Conservation (phyloP, 2,888 invertebrate genomes). For the Osmoderma eremita region DNA sequence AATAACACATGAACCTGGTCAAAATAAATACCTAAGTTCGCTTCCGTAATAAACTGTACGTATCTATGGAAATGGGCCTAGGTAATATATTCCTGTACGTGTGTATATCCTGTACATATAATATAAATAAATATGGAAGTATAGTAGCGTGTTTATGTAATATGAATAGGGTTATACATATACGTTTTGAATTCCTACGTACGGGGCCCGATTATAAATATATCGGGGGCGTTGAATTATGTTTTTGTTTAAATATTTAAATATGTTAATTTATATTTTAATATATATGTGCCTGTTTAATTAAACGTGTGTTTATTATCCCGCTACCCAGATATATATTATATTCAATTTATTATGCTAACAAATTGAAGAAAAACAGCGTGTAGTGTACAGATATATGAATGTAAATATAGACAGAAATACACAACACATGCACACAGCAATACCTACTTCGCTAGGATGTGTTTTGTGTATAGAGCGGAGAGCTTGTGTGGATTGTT, state of each 20-base stretch:
- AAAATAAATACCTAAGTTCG: slow-evolving; percentile 24
- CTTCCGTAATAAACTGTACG: slow-evolving; percentile 11
- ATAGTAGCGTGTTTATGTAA: slow-evolving; percentile 14
- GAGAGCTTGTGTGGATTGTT: slow-evolving; percentile 1
- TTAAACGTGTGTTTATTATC: slow-evolving; percentile 42
- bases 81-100: not conserved
- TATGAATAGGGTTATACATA: slow-evolving; percentile 2
- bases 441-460: not conserved
- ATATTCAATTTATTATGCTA: slow-evolving; percentile 45
- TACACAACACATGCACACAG: no score
- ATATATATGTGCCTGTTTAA: slow-evolving; percentile 38
- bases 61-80: not conserved
- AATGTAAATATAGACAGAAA: not conserved
- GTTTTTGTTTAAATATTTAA: slow-evolving; percentile 47
- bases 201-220: slow-evolving; percentile 13
- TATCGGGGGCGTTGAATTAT: slow-evolving; percentile 35
- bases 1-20: not conserved
- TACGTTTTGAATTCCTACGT: not conserved
- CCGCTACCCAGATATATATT: slow-evolving; percentile 28
- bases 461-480: not conserved
- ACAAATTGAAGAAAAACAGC: slow-evolving; percentile 43
- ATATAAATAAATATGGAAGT: slow-evolving; percentile 28
- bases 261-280: slow-evolving; percentile 47
- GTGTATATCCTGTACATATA: slow-evolving; percentile 2
- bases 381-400: not conserved